A percentile compares a stretch with the other conserved stretches of the same genome.
phyloP scores from a whole-genome alignment of 2,113 vertebrate species.

The Mugil cephalus region DNA sequence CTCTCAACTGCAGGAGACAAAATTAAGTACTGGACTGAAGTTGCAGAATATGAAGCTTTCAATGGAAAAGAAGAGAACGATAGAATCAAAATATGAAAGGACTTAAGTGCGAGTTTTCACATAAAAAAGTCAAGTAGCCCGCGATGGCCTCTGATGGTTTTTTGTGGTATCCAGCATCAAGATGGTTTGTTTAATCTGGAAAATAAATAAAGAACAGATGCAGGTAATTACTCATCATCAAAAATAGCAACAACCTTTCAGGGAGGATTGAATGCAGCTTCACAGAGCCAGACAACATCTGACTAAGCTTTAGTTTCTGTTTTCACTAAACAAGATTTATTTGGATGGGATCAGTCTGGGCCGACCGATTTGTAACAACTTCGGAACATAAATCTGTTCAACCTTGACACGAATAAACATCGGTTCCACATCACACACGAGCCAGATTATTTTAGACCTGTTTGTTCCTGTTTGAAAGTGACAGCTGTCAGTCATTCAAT shows the following conservation, averaged over 20 bases:
- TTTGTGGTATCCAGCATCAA: background rate
- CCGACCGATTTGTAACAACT: too few relatives aligned
- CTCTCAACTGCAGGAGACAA: slow-evolving; percentile 21
- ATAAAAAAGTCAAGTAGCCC: background rate
- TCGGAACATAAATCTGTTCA: too few relatives aligned
- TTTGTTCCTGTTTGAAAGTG: background rate
- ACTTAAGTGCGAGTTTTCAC: background rate
- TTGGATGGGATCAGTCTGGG: too few relatives aligned
- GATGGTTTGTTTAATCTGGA: slow-evolving; percentile 1
- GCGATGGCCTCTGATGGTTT: slow-evolving; percentile 2
- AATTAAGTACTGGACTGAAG: slow-evolving; percentile 18
- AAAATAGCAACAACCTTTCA: slow-evolving; percentile 1
- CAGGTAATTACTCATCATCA: slow-evolving; percentile 22
- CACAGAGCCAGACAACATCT: slow-evolving; percentile 4
- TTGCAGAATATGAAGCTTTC: background rate
- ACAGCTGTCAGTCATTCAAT: background rate
- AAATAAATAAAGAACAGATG: slow-evolving; percentile 18
- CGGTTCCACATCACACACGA: too few relatives aligned
- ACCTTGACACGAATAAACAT: too few relatives aligned
- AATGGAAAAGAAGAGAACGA: background rate
- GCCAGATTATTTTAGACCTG: too few relatives aligned
- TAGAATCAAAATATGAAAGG: background rate
- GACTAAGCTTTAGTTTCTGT: background rate
- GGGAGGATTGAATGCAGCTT: background rate
- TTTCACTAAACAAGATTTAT: background rate